These are phyloP conservation scores for Rhyacophila brunnea DNA, from an alignment of 1,140 invertebrate genomes.

Conservation along the genomic window DNA sequence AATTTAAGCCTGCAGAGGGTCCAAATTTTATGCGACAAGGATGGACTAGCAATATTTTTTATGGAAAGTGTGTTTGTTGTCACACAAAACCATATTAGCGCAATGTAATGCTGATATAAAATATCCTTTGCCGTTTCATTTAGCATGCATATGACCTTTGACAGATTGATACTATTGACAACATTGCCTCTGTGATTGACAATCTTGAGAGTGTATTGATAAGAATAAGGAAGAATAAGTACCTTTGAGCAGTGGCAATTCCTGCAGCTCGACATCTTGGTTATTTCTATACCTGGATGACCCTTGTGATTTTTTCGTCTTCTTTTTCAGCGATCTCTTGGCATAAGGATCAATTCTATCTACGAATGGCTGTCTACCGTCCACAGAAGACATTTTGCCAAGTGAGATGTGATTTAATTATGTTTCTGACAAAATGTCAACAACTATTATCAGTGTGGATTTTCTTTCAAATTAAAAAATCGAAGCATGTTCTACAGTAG, in stretches of 20 bases:
- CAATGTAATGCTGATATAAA: no score
- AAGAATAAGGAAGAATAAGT: not conserved
- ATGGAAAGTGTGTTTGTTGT: no score
- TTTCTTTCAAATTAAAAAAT: conserved; percentile 22
- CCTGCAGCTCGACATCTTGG: conserved; percentile 85
- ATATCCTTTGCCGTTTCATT: no score
- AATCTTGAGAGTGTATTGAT: no score
- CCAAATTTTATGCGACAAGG: no score
- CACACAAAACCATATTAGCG: no score
- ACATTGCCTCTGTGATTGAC: no score
- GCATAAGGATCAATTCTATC: conserved; percentile 94
- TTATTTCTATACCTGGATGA: conserved; percentile 87
- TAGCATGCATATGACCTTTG: no score
- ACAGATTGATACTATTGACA: no score
- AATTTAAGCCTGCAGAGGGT: no score
- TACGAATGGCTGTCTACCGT: conserved; percentile 66
- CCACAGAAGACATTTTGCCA: conserved; percentile 71
- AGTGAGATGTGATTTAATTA: conserved; percentile 16
- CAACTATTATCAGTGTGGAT: conserved; percentile 24
- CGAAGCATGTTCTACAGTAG: conserved; percentile 20
- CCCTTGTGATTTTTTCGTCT: conserved; percentile 89
- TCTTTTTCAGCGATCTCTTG: conserved; percentile 89
- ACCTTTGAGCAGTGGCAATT: conserved; percentile 86
- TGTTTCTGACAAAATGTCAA: conserved; percentile 27
- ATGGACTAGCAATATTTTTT: no score